Base-by-base conservation (phyloP, 2,113 vertebrate species). In the Tupaia chinensis region DNA sequence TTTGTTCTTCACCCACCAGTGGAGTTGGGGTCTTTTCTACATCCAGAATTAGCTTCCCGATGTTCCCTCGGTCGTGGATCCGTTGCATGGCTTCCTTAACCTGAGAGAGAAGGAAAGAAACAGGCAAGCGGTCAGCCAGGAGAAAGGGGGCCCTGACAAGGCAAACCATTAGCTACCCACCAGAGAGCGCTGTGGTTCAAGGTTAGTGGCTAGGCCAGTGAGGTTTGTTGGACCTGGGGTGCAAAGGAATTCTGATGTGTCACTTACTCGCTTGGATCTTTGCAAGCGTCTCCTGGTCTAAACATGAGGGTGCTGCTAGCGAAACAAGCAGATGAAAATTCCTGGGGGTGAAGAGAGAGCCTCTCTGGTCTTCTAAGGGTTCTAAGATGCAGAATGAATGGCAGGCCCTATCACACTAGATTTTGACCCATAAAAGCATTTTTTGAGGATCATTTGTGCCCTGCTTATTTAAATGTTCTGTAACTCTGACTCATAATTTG, bases 71-170 rank as follows among this genome's bases (percentile, higher is more conserved):
- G 98, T 99, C 99, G 8, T 99, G 99, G 98, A 99, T 99, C 98
- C 99, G 99, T 98, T 99, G 99, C 99, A 99, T 99, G 90, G 99
- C 99, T 91, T 99, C 99, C 97, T 99, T 99, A 72, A 99, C 99
- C 99, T 99, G 98, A 34, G 95, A 97, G 76, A 96, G 8, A 95
- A 87, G 94, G 65, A 95, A 6, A 87, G 34, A 94, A 23, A 66
- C 0, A 1, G 54, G 44, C 44, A 63, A 56, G 15, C 0, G 0
- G 54, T 25, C 1, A 0, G 34, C 61, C 16, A 4, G 14, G n/a
- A 16, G 44, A 1, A 27, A 54, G 16, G 13, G 32, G 61, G 0
- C 54, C 14, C 23, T 25, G 70, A 87, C 15, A 79, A 23, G n/a
- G 1, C 56, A 60, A 61, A 7, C 25, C 61, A 1, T 13, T 0